phyloP scores from a whole-genome alignment of 2,797 vertebrate genomes.

The Hipposideros larvatus region DNA sequence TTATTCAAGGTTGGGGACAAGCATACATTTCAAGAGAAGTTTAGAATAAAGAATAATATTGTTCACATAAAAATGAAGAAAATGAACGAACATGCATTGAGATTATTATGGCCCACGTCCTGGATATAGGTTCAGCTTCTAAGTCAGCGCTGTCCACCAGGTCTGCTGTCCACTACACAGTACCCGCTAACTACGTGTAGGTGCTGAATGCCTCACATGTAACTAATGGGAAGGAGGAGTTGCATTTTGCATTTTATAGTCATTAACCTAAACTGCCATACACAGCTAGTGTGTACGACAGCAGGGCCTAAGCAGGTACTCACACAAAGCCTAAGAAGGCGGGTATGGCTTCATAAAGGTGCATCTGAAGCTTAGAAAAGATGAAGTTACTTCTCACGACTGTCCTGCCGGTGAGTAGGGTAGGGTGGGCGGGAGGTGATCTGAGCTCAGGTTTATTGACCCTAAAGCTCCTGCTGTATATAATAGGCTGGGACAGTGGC shows the following conservation, averaged over 20 bases:
- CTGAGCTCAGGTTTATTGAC: not conserved
- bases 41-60: not conserved
- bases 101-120: not conserved
- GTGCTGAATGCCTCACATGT: not conserved
- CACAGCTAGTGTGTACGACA: not conserved
- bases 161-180: not conserved
- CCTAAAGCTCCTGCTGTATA: not conserved
- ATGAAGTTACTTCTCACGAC: not conserved
- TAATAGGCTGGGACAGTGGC: not conserved
- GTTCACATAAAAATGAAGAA: slow-evolving; percentile 16
- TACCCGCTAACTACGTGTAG: not conserved
- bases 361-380: slow-evolving; percentile 6
- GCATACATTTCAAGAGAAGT: not conserved
- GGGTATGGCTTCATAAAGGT: not conserved
- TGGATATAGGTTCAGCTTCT: not conserved
- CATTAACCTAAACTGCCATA: not conserved
- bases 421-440: not conserved
- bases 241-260: not conserved
- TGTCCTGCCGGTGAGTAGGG: not conserved
- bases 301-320: slow-evolving; percentile 23
- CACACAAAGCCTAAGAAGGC: not conserved
- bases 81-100: not conserved
- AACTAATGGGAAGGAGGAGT: not conserved
- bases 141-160: not conserved
- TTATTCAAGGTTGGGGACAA: slow-evolving; percentile 27